Base-by-base conservation (phyloP, 1,140 invertebrate genomes). In the Laupala kohalensis region DNA sequence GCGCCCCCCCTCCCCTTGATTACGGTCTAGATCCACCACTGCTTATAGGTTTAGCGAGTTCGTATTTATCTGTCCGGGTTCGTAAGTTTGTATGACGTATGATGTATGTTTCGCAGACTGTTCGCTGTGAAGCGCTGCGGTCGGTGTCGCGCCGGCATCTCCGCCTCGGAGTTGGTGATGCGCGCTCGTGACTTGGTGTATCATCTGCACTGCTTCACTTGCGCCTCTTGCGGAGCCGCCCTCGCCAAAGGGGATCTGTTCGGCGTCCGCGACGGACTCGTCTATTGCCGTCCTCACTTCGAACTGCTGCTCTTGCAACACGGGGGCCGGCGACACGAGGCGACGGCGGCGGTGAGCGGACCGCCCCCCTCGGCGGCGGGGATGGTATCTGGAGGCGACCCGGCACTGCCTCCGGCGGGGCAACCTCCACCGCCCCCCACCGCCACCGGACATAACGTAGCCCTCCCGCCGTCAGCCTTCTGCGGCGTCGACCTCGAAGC, bases 91-190 rank as follows among this genome's bases (percentile, higher is more conserved):
- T 6, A 5, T 64, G 64, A 64, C 64, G 24, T 6, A 5, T 5
- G n/a, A n/a, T n/a, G 19, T 5, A 23, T 23, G 5, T 15, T 27
- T 29, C 25, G 70, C 83, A 92, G 90, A 77, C 79, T 92, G 77
- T 92, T 91, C 77, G 90, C 89, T 65, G 89, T 90, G 71, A 90
- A 92, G 77, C 85, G 92, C 71, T 96, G 94, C 78, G 90, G 89
- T 2, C 86, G 92, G 65, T 97, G 94, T 78, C 88, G 90, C 19
- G 87, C 89, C 37, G 90, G 90, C 0, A 92, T 97, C 76, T 89
- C 90, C 15, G 89, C 93, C n/a, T 90, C 90, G 75, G 94, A 97
- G 83, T 83, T 96, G 76, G 94, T 97, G 77, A 97, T 96, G 94
- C 82, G 93, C 73, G 94, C 93, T 0, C 81, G 91, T 28, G 92